Conservation (phyloP, 2,113 vertebrate species). For the Nycticorax nycticorax region DNA sequence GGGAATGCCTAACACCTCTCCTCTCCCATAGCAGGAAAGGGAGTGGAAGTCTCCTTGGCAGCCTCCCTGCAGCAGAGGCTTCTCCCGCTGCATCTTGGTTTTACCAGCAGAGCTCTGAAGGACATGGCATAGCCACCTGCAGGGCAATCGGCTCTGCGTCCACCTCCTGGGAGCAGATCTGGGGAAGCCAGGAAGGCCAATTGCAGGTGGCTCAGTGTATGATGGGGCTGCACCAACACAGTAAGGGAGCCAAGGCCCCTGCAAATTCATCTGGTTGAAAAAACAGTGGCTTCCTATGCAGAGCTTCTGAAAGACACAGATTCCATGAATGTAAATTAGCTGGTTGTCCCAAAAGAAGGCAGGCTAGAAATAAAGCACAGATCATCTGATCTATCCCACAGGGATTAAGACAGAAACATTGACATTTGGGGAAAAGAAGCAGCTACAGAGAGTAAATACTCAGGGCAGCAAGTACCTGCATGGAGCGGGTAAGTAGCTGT, state of each 20-base stretch:
- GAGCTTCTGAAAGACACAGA: not conserved
- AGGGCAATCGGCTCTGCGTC: accelerated
- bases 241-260: not conserved
- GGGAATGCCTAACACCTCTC: not conserved
- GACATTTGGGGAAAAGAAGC: not conserved
- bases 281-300: not conserved
- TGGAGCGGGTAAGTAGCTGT: not conserved
- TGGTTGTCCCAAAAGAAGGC: not conserved
- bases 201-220: not conserved
- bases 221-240: not conserved
- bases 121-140: not conserved
- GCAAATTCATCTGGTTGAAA: not conserved
- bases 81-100: not conserved
- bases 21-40: not conserved
- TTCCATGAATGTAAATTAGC: not conserved
- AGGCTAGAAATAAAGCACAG: not conserved
- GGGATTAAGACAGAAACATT: not conserved
- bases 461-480: not conserved
- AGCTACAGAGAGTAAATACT: not conserved
- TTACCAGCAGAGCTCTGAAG: not conserved
- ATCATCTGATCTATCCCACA: not conserved
- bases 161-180: not conserved
- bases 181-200: not conserved
- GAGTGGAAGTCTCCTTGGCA: not conserved
- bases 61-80: not conserved